Evolutionary conservation across 2,113 vertebrate species (phyloP).

Genomic region (Pteronura brasiliensis): DNA sequence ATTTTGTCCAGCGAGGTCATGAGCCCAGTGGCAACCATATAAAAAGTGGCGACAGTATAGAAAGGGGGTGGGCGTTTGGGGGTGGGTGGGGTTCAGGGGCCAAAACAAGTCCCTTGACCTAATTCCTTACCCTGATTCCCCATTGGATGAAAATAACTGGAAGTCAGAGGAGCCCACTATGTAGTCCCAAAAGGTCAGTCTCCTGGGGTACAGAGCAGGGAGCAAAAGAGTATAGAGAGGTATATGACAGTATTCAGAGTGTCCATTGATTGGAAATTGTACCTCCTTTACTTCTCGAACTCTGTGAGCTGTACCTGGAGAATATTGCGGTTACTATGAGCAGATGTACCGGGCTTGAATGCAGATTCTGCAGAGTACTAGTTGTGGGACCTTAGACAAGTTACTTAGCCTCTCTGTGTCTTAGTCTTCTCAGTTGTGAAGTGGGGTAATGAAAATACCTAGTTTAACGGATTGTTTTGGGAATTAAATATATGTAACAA

Average conservation of each 20-base stretch:
- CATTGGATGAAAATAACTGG: not conserved
- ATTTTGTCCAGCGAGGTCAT: not conserved
- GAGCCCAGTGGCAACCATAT: not conserved
- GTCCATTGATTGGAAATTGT: not conserved
- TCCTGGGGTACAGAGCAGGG: not conserved
- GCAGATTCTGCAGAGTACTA: not conserved
- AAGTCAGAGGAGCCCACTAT: not conserved
- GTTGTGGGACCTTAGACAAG: not conserved
- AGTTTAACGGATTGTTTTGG: not conserved
- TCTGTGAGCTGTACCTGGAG: not conserved
- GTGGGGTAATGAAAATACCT: not conserved
- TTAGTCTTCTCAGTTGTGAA: not conserved
- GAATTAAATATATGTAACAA: not conserved
- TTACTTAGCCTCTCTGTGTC: not conserved
- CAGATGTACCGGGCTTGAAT: not conserved
- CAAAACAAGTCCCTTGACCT: not conserved
- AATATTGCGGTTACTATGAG: rapidly evolving
- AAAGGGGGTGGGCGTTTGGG: not conserved
- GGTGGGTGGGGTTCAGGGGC: not conserved
- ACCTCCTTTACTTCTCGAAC: not conserved
- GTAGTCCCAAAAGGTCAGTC: not conserved
- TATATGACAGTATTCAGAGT: not conserved
- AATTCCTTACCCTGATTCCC: not conserved
- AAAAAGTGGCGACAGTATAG: not conserved
- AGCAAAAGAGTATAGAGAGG: too few relatives aligned